These are phyloP conservation scores for Pimephales promelas DNA, from an alignment of 2,113 vertebrate genomes.

Conservation along the genomic window DNA sequence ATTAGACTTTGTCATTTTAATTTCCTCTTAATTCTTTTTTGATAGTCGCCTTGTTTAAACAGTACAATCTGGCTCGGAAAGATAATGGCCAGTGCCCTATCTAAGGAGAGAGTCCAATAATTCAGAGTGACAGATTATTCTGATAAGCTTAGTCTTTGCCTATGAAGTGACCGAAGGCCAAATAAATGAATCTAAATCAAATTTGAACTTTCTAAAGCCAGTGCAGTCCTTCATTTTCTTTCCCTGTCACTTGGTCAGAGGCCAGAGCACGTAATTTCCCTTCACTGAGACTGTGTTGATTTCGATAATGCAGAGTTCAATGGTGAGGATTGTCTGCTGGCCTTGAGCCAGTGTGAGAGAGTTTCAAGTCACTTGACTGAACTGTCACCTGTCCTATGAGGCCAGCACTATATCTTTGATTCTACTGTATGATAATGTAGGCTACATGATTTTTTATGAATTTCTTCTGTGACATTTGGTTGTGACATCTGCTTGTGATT, in stretches of 20 bases:
- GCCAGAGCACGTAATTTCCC: not conserved
- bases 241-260: not conserved
- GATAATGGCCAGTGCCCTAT: constrained; percentile 18
- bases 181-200: not conserved
- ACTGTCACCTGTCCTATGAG: not conserved
- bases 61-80: constrained; percentile 19
- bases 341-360: not conserved
- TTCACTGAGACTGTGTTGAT: not conserved
- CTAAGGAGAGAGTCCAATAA: constrained; percentile 30
- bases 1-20: constrained; percentile 42
- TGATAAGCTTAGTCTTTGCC: constrained; percentile 22
- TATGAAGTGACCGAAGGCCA: constrained; percentile 1
- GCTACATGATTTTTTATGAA: not conserved
- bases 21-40: constrained; percentile 43
- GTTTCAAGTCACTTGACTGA: not conserved
- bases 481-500: not conserved
- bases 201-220: constrained; percentile 31
- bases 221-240: not conserved
- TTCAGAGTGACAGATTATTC: constrained; percentile 34
- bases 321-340: not conserved
- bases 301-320: not conserved
- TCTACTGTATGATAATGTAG: not conserved
- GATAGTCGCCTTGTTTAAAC: constrained; percentile 25
- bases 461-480: not conserved
- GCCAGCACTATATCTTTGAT: not conserved